phyloP scores from a whole-genome alignment of 1,140 invertebrate species.

The Pemphigus obesinymphae region DNA sequence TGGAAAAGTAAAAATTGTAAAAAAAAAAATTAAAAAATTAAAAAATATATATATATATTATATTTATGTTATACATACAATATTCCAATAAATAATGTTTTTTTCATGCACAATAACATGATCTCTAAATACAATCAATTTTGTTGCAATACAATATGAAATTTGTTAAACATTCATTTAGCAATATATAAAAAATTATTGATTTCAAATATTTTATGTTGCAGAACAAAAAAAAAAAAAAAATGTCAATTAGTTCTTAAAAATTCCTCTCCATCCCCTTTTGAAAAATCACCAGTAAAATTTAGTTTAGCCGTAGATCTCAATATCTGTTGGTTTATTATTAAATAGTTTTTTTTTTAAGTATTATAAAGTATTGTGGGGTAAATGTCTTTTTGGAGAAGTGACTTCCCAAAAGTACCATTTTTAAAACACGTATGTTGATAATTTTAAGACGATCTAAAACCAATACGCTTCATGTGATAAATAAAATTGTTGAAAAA shows the following conservation, averaged over 20 bases:
- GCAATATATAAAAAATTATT: slow-evolving; percentile 29
- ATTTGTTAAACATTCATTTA: slow-evolving; percentile 27
- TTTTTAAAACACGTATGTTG: slow-evolving; percentile 40
- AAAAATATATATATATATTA: slow-evolving; percentile 6
- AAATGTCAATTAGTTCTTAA: slow-evolving; percentile 37
- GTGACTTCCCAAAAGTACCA: slow-evolving; percentile 38
- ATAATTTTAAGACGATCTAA: slow-evolving; percentile 40
- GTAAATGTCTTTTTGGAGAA: slow-evolving; percentile 39
- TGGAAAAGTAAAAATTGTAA: slow-evolving; percentile 30
- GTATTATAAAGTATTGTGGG: slow-evolving; percentile 40
- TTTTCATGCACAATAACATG: slow-evolving; percentile 34
- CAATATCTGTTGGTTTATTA: slow-evolving; percentile 41
- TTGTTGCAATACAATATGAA: slow-evolving; percentile 38
- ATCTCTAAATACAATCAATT: slow-evolving; percentile 41
- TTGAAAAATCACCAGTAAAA: slow-evolving; percentile 19
- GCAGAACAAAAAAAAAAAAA: slow-evolving; percentile 37
- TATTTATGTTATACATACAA: slow-evolving; percentile 35
- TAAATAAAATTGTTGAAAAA: slow-evolving; percentile 38
- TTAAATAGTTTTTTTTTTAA: slow-evolving; percentile 38
- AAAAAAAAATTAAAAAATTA: not conserved
- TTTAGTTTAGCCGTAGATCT: slow-evolving; percentile 40
- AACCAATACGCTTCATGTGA: slow-evolving; percentile 41
- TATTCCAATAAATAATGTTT: slow-evolving; percentile 38
- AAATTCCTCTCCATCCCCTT: not conserved
- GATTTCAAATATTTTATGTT: slow-evolving; percentile 17